These are phyloP conservation scores for Phragmatobia fuliginosa DNA, from an alignment of 2,888 invertebrate genomes.

Conservation along the genomic window DNA sequence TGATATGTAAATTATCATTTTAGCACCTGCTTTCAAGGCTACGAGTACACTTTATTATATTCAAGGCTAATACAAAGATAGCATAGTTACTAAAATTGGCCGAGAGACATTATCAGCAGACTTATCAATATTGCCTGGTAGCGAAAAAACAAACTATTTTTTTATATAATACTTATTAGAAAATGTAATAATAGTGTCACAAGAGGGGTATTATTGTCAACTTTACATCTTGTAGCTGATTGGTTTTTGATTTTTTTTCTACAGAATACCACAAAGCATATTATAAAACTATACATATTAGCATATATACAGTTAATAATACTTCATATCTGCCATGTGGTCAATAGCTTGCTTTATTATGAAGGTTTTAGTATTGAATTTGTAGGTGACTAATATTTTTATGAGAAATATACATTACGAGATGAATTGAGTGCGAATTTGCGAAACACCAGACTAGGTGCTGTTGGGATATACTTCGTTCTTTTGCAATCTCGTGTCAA, in stretches of 20 bases:
- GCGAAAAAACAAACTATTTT: neutral
- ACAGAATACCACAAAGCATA: neutral
- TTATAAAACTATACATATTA: neutral
- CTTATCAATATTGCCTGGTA: neutral
- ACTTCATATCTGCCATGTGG: neutral
- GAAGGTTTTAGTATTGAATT: too few species aligned
- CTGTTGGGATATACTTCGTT: too few species aligned
- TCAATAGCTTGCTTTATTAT: too few species aligned
- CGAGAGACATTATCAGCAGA: neutral
- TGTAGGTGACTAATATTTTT: too few species aligned
- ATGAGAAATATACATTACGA: too few species aligned
- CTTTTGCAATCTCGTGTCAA: too few species aligned
- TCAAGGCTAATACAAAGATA: neutral
- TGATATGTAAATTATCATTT: neutral
- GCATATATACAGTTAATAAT: neutral
- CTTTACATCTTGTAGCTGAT: neutral
- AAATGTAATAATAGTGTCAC: neutral
- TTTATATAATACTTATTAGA: neutral
- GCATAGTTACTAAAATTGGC: neutral
- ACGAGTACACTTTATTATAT: neutral
- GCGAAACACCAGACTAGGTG: too few species aligned
- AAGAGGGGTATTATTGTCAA: too few species aligned
- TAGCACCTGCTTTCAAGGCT: neutral
- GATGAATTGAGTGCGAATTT: too few species aligned
- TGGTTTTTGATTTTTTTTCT: neutral